A percentile compares a stretch with the other conserved stretches of the same genome.
Conservation (phyloP, 2,888 invertebrate genomes). For the Sinohyriopsis cumingii region DNA sequence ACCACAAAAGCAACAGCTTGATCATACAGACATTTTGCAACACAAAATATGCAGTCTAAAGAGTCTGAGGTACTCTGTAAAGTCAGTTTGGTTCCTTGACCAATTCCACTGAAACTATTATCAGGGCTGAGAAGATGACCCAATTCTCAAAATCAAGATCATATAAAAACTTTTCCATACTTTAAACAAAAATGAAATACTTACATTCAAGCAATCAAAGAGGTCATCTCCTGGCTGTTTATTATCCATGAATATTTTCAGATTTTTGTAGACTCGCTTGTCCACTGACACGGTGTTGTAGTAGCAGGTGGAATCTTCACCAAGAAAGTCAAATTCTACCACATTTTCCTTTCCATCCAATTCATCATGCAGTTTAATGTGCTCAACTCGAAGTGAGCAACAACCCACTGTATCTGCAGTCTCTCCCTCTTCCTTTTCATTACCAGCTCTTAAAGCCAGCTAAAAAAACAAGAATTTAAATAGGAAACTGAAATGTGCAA, state of each 20-base stretch:
- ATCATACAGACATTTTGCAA: too few relatives aligned
- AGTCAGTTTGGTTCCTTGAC: too few relatives aligned
- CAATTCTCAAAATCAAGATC: too few relatives aligned
- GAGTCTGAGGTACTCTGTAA: too few relatives aligned
- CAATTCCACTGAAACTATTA: too few relatives aligned
- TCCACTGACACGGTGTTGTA: conserved; percentile 98
- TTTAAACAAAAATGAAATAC: conserved; percentile 42
- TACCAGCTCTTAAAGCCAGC: conserved; percentile 97
- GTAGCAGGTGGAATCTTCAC: conserved; percentile 85
- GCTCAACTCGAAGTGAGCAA: conserved; percentile 97
- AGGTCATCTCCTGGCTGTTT: conserved; percentile 96
- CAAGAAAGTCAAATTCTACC: conserved; percentile 98
- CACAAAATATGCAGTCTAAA: too few relatives aligned
- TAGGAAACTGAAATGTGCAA: neutral
- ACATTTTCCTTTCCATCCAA: conserved; percentile 81
- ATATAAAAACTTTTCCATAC: too few relatives aligned
- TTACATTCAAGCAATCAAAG: conserved; percentile 93
- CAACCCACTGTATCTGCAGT: conserved; percentile 98
- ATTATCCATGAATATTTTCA: conserved; percentile 97
- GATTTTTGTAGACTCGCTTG: conserved; percentile 97
- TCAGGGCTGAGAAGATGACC: too few relatives aligned
- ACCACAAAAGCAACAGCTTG: too few relatives aligned
- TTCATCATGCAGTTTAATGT: conserved; percentile 88
- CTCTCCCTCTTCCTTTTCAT: conserved; percentile 99
- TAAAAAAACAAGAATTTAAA: conserved; percentile 40